Conservation (phyloP, 2,888 invertebrate species). For the Amiota communis region DNA sequence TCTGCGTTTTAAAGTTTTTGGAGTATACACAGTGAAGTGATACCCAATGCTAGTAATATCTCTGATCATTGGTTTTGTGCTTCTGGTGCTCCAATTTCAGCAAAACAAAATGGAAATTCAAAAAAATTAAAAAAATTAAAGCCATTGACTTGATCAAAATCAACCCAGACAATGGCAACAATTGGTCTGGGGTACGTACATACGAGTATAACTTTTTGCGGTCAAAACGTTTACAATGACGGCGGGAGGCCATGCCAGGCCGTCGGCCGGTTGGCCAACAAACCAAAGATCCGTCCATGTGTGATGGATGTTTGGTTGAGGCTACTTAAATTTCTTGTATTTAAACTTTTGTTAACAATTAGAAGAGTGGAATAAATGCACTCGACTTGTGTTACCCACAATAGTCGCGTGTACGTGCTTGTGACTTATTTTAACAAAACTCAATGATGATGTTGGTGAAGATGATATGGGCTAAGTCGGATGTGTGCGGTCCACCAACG, state of each 20-base stretch:
- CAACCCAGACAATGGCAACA: too few species aligned
- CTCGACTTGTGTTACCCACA: constrained; percentile 65
- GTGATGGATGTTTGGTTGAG: too few species aligned
- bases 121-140: too few species aligned
- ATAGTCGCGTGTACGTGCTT: constrained; percentile 58
- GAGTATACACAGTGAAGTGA: neutral
- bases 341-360: too few species aligned
- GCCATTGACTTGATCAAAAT: too few species aligned
- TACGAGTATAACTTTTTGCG: constrained; percentile 31
- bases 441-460: constrained; percentile 19
- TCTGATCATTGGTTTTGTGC: neutral
- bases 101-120: neutral
- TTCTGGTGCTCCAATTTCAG: constrained; percentile 24
- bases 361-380: constrained; percentile 4
- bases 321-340: too few species aligned
- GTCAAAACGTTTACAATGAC: constrained; percentile 45
- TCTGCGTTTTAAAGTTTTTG: neutral
- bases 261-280: too few species aligned
- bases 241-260: too few species aligned
- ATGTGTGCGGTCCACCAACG: constrained; percentile 1
- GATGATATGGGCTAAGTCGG: neutral
- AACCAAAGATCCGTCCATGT: too few species aligned
- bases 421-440: constrained; percentile 53
- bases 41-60: neutral
- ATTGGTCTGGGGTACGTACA: too few species aligned